These are phyloP conservation scores for Adelosebastes latens DNA, from an alignment of 2,797 vertebrate genomes.

Conservation along the genomic window DNA sequence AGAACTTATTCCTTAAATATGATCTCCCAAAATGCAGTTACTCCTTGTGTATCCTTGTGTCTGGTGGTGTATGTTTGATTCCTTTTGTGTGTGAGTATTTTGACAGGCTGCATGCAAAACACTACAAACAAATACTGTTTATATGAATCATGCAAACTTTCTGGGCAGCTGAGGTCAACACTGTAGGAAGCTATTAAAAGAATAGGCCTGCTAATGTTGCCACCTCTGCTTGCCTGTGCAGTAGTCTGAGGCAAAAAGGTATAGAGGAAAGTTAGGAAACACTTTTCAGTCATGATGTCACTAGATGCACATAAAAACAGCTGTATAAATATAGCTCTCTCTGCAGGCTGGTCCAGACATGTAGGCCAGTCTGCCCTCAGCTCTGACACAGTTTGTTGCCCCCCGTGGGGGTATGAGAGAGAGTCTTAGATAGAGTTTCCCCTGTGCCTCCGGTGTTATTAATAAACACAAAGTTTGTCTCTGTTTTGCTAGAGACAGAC, in stretches of 20 bases:
- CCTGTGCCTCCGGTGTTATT: slow-evolving; percentile 71
- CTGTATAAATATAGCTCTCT: slow-evolving; percentile 63
- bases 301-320: slow-evolving; percentile 25
- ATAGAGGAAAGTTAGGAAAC: neutral
- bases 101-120: slow-evolving; percentile 37
- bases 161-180: neutral
- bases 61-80: neutral
- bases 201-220: neutral
- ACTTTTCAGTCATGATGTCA: slow-evolving; percentile 10
- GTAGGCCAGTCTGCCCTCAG: slow-evolving; percentile 31
- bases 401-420: slow-evolving; percentile 34
- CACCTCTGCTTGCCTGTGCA: neutral
- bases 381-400: slow-evolving; percentile 55
- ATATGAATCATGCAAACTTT: slow-evolving; percentile 37
- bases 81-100: neutral
- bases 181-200: slow-evolving; percentile 13
- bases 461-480: slow-evolving; percentile 75
- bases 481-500: slow-evolving; percentile 71
- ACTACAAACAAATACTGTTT: slow-evolving; percentile 27
- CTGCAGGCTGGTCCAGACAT: slow-evolving; percentile 40
- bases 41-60: neutral
- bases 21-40: neutral
- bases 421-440: slow-evolving; percentile 74
- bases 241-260: neutral
- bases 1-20: neutral